Evolutionary conservation across 2,797 vertebrate genomes (phyloP), one percentile per base, ranked within the genome.

Genomic region (Phataginus tetradactyla): DNA sequence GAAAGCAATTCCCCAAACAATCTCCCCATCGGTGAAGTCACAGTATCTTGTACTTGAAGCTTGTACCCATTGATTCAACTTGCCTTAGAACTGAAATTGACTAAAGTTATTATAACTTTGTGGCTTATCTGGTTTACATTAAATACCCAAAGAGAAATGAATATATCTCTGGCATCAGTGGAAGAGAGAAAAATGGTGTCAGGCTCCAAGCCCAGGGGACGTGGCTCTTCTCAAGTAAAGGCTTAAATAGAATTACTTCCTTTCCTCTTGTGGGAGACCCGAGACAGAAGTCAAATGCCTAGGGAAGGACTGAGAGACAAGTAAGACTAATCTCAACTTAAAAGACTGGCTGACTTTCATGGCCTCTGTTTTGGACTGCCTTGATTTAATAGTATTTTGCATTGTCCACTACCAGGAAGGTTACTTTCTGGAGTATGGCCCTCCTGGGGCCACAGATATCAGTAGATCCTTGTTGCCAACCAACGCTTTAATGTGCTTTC

Each of bases 101-200:
- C 96, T 96, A 55, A 87, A 93, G 57, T 94, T 96, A 84, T 91
- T 96, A 71, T 95, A 97, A 78, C 23, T 96, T 87, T 96, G 86
- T 95, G 93, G 94, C 89, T 96, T 97, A 93, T 97, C 86, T 98
- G 96, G 90, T 96, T 97, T 91, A 93, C 72, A 96, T 97, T 96
- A 97, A 92, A 86, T 92, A 87, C 49, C 37, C 79, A 97, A 96
- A 75, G 66, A 86, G 63, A 96, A 95, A 95, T 7, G 23, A 92
- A 95, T 96, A 77, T 27, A 93, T 93, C 34, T 63, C 57, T 93
- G 57, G 45, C 27, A 14, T 97, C 94, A 93, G n/a, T 95, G 42
- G 37, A 85, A 88, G 91, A 77, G 17, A 94, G 72, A 94, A 96
- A 95, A 94, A 88, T 69, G 59, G 25, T 86, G 59, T 97, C 80